Conservation (phyloP, 2,888 invertebrate genomes). For the Cephus pulcher region DNA sequence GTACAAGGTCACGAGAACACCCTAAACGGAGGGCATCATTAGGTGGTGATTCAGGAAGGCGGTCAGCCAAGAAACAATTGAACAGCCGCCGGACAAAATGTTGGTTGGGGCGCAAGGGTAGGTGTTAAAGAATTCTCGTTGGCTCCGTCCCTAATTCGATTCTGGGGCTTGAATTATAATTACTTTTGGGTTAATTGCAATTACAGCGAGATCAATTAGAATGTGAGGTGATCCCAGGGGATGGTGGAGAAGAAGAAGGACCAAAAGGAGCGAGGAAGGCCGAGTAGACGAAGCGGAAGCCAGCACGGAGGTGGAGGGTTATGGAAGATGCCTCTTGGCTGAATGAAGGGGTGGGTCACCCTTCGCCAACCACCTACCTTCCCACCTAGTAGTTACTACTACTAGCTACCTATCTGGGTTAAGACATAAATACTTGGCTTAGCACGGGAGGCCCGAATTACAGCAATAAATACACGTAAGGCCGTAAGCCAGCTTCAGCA, state of each 20-base stretch:
- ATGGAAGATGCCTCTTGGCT: background rate
- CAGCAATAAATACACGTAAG: constrained; percentile 49
- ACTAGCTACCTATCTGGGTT: constrained; percentile 40
- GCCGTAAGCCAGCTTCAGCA: constrained; percentile 13
- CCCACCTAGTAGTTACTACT: constrained; percentile 4
- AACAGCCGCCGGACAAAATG: background rate
- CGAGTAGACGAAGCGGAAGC: constrained; percentile 7
- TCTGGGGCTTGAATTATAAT: constrained; percentile 23
- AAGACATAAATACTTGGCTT: constrained; percentile 52
- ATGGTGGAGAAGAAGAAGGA: background rate
- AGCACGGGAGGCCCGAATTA: constrained; percentile 47
- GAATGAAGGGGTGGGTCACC: background rate
- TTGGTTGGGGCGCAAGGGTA: background rate
- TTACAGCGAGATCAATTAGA: constrained; percentile 31
- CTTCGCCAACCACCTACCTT: constrained; percentile 10
- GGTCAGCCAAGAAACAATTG: background rate
- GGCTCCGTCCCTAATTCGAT: background rate
- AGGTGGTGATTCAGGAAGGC: too few relatives aligned
- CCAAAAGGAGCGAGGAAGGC: constrained; percentile 13
- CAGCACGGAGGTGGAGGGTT: background rate
- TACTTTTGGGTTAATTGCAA: constrained; percentile 40
- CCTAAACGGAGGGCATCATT: background rate
- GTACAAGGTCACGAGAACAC: background rate
- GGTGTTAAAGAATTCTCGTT: background rate
- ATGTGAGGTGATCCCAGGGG: background rate